A percentile compares a stretch with the other conserved stretches of the same genome.
Evolutionary conservation across 92 coral and sea anemone genomes (phyloP).

Genomic region (Micromussa lordhowensis): DNA sequence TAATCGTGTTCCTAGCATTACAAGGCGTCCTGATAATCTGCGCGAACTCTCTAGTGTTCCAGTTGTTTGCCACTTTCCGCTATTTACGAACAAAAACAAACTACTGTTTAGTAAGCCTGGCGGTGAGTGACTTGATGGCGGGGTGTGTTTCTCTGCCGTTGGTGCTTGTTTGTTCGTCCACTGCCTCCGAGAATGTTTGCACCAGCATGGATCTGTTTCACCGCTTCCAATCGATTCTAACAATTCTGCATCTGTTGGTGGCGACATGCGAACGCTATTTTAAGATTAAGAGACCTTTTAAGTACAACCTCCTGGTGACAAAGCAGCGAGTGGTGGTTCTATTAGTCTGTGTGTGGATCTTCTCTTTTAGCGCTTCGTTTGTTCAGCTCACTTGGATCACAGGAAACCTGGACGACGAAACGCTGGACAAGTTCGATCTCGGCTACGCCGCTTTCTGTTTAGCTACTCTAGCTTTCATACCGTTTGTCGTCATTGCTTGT

Average conservation of each 20-base stretch:
- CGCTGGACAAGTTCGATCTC: slow-evolving; percentile 15
- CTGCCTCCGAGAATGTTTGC: not conserved
- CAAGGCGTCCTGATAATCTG: slow-evolving; percentile 62
- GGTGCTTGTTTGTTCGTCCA: slow-evolving; percentile 62
- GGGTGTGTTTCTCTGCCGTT: slow-evolving; percentile 76
- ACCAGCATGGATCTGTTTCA: slow-evolving; percentile 78
- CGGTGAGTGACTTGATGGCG: slow-evolving; percentile 74
- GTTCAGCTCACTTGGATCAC: slow-evolving; percentile 68
- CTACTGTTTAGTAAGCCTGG: slow-evolving; percentile 85
- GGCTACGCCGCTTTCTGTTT: slow-evolving; percentile 58
- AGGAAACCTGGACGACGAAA: not conserved
- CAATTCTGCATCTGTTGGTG: slow-evolving; percentile 78
- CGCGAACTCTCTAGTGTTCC: slow-evolving; percentile 73
- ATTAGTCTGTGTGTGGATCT: slow-evolving; percentile 62
- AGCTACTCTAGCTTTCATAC: slow-evolving; percentile 56
- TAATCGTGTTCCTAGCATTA: slow-evolving; percentile 43
- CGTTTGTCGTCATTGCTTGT: slow-evolving; percentile 59
- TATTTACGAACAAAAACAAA: slow-evolving; percentile 79
- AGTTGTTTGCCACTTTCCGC: slow-evolving; percentile 51
- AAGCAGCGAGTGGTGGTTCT: slow-evolving; percentile 53
- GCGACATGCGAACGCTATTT: slow-evolving; percentile 82
- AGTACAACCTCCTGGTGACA: slow-evolving; percentile 67
- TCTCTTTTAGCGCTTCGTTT: slow-evolving; percentile 68
- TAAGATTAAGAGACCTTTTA: slow-evolving; percentile 72
- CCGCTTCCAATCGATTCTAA: slow-evolving; percentile 72